Conservation (phyloP, 2,113 vertebrate species). For the Pithys albifrons region DNA sequence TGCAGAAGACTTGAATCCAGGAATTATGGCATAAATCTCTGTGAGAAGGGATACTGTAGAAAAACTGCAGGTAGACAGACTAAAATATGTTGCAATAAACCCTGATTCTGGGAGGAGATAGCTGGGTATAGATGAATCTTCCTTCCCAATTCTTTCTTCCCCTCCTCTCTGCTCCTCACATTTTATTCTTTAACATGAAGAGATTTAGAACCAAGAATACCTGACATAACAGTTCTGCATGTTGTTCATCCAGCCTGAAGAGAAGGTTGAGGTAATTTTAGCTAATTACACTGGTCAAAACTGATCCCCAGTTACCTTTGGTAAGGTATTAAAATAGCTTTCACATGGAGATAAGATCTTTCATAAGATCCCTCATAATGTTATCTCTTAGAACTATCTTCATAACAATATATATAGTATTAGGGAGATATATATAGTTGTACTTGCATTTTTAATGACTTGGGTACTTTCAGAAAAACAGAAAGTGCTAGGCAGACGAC, state of each 20-base stretch:
- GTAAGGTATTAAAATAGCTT: conserved; percentile 48
- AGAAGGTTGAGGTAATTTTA: conserved; percentile 37
- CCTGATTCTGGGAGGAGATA: background rate
- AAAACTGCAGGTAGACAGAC: background rate
- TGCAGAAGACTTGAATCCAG: background rate
- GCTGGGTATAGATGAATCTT: background rate
- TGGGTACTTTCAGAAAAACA: background rate
- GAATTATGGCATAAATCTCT: background rate
- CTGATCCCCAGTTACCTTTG: background rate
- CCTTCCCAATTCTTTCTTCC: background rate
- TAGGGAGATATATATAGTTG: conserved; percentile 54
- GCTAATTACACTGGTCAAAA: conserved; percentile 49
- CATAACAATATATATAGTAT: conserved; percentile 54
- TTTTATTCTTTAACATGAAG: background rate
- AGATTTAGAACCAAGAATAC: background rate
- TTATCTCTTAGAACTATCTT: conserved; percentile 44
- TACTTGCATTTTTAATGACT: conserved; percentile 54
- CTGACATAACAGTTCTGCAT: background rate
- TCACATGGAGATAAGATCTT: conserved; percentile 56
- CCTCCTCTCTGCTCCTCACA: background rate
- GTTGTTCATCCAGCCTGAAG: background rate
- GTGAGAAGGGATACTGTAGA: background rate
- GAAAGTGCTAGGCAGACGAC: background rate
- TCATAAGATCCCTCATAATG: conserved; percentile 44
- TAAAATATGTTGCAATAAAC: background rate